Percentiles rank a stretch among this genome's conserved stretches.
Conservation (phyloP, 2,888 invertebrate species). For the Syrphus vitripennis region DNA sequence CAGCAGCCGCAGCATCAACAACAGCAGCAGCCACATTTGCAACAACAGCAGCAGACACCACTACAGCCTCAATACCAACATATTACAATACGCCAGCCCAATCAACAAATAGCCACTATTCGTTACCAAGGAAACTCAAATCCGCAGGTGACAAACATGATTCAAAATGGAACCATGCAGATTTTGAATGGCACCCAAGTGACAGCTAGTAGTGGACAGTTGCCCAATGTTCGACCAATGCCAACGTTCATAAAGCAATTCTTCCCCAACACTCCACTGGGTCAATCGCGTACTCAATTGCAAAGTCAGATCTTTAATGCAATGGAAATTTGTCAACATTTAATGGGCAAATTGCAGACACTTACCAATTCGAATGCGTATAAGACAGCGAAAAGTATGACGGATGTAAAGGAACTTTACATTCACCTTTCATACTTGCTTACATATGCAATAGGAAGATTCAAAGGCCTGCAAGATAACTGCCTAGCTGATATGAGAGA, state of each 20-base stretch:
- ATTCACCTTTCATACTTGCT: constrained; percentile 80
- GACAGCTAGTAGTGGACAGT: constrained; percentile 10
- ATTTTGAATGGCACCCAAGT: constrained; percentile 49
- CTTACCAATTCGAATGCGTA: constrained; percentile 81
- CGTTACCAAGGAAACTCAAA: constrained; percentile 49
- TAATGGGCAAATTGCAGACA: constrained; percentile 79
- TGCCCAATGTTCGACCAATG: constrained; percentile 67
- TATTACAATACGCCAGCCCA: constrained; percentile 63
- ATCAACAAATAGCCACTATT: constrained; percentile 64
- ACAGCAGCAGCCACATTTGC: constrained; percentile 2
- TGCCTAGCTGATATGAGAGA: constrained; percentile 79
- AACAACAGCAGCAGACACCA: constrained; percentile 23
- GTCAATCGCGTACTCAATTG: constrained; percentile 77
- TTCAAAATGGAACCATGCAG: constrained; percentile 58
- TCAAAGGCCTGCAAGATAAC: constrained; percentile 80
- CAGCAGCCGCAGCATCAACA: background rate
- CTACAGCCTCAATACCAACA: constrained; percentile 43
- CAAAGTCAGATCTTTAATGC: constrained; percentile 80
- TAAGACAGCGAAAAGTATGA: constrained; percentile 78
- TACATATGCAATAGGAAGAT: constrained; percentile 80
- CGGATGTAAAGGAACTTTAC: constrained; percentile 80
- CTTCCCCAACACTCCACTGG: constrained; percentile 77
- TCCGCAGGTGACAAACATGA: constrained; percentile 49
- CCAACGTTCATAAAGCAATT: constrained; percentile 75
- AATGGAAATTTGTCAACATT: constrained; percentile 80